Evolutionary conservation across 2,797 vertebrate genomes (phyloP), one percentile per base, ranked within the genome.

Genomic region (Xiphorhynchus erythropygius): DNA sequence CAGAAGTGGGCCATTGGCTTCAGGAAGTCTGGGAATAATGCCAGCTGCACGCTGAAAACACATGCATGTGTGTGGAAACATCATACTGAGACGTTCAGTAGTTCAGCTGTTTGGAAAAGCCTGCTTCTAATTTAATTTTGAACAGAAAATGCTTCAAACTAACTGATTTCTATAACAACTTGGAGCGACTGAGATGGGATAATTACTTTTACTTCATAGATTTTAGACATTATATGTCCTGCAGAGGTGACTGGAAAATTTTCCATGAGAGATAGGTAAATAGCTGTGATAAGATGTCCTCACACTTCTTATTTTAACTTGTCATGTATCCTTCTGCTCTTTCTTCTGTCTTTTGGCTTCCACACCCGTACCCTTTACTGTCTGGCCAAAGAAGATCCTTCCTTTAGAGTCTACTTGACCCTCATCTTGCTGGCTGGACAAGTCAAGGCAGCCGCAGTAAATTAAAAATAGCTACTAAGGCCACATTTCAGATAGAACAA

Each of bases 101-200:
- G 57, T 65, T 89, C 78, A 85, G 62, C 56, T 92, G 53, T 60
- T 94, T 93, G 80, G 57, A 92, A 91, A 93, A 89, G 7, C 10
- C 46, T 88, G 35, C 30, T 84, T 76, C 76, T 96, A 89, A 92
- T 89, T 87, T 92, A 87, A 84, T 92, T 95, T 87, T 91, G 73
- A 86, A 49, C 42, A 57, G 37, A 93, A 97, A 88, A 85, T 73
- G 10, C 42, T 90, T 81, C 50, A 75, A 75, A 92, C 39, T 57
- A 68, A 69, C 59, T 47, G 32, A 62, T 30, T 85, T 92, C 53
- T 87, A 33, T 79, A 80, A 90, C 83, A 85, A 49, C 16, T 25
- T 41, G 11, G 14, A 91, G 53, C 25, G 53, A 71, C 32, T 35
- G 53, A 62, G 35, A 62, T 59, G 50, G 32, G 55, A 52, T 89